Conservation (phyloP, 2,888 invertebrate species). For the Epistrophe eligans region DNA sequence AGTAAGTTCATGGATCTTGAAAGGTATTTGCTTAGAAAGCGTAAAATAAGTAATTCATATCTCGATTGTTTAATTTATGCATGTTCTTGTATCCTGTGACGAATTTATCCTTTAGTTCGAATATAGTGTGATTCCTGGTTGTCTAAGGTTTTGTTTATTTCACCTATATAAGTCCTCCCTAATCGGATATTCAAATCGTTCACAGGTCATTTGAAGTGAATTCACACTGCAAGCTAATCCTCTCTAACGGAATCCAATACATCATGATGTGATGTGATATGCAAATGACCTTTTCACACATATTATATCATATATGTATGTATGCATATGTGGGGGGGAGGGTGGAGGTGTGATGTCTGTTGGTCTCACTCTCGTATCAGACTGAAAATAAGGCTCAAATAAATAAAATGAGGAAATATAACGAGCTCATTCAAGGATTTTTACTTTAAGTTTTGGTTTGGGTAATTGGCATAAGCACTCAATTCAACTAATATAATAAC, state of each 20-base stretch:
- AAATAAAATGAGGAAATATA: slow-evolving; percentile 48
- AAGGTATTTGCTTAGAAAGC: not conserved
- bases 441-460: not conserved
- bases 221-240: slow-evolving; percentile 9
- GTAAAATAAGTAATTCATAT: slow-evolving; percentile 40
- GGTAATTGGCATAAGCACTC: not conserved
- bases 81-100: slow-evolving; percentile 60
- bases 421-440: slow-evolving; percentile 3
- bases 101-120: slow-evolving; percentile 44
- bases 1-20: slow-evolving; percentile 25
- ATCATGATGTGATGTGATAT: slow-evolving; percentile 71
- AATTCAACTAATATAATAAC: no score
- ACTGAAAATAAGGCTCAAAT: slow-evolving; percentile 43
- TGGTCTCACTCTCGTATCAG: slow-evolving; percentile 46
- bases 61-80: slow-evolving; percentile 65
- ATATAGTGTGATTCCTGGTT: slow-evolving; percentile 34
- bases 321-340: no score
- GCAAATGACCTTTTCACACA: slow-evolving; percentile 74
- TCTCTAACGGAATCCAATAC: slow-evolving; percentile 57
- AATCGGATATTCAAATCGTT: slow-evolving; percentile 61
- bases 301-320: slow-evolving; percentile 6
- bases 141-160: slow-evolving; percentile 30
- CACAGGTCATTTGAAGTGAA: slow-evolving; percentile 49
- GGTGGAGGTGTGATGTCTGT: slow-evolving; percentile 45
- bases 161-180: not conserved